These are phyloP conservation scores for Brachionichthys hirsutus DNA, from an alignment of 2,113 vertebrate species.

Conservation along the genomic window DNA sequence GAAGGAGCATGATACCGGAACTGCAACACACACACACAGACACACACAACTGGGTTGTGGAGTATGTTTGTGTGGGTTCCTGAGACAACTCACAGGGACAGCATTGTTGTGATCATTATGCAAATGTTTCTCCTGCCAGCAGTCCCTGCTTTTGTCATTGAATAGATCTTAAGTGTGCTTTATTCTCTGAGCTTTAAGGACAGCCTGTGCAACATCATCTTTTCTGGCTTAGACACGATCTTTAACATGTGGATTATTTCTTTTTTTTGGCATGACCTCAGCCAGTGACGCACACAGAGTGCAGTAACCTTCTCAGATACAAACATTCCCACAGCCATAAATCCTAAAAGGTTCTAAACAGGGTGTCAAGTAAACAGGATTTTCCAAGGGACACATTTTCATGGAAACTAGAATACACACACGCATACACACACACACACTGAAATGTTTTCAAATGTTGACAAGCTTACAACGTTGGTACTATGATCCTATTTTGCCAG, in stretches of 20 bases:
- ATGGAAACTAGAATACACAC: conserved; percentile 2
- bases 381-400: conserved; percentile 22
- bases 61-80: conserved; percentile 3
- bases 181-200: conserved; percentile 30
- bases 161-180: conserved; percentile 30
- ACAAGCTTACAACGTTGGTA: too few species aligned
- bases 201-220: conserved; percentile 24
- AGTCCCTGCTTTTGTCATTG: conserved; percentile 34
- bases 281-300: conserved; percentile 31
- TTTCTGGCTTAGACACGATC: conserved; percentile 35
- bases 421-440: too few species aligned
- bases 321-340: conserved; percentile 16
- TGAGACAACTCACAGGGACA: conserved; percentile 3
- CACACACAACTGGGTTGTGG: conserved; percentile 9
- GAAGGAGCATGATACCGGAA: conserved; percentile 44
- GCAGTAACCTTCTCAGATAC: not conserved
- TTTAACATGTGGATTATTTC: conserved; percentile 41
- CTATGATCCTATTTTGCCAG: too few species aligned
- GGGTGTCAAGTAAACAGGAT: conserved; percentile 25
- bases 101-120: conserved; percentile 29
- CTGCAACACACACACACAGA: conserved; percentile 20
- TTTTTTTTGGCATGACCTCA: conserved; percentile 61
- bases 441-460: too few species aligned
- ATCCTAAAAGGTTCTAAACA: conserved; percentile 22
- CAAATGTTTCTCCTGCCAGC: conserved; percentile 11